A percentile compares a stretch with the other conserved stretches of the same genome.
Evolutionary conservation across 1,140 invertebrate species (phyloP).

Genomic region (Formica exsecta): DNA sequence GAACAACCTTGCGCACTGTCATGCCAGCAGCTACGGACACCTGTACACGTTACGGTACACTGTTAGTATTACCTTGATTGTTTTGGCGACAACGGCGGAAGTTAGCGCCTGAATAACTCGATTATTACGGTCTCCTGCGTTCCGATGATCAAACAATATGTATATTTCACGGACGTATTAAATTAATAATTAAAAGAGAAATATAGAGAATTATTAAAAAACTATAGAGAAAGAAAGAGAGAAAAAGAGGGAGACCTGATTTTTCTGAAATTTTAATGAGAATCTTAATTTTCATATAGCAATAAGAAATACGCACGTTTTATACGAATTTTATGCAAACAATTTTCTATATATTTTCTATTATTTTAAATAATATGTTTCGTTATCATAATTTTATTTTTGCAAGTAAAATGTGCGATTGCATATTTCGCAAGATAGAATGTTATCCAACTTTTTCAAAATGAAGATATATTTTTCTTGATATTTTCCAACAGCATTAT

Average conservation of each 20-base stretch:
- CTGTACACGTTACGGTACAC: constrained; percentile 33
- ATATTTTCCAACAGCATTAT: neutral
- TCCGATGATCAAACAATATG: neutral
- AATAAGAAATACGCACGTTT: neutral
- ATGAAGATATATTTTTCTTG: neutral
- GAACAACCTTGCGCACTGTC: constrained; percentile 31
- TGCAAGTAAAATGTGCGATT: neutral
- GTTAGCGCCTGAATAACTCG: constrained; percentile 8
- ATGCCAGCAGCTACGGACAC: constrained; percentile 10
- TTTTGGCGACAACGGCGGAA: constrained; percentile 24
- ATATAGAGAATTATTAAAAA: neutral
- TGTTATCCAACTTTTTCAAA: neutral
- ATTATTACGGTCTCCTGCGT: constrained; percentile 7
- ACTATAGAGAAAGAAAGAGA: too few relatives aligned
- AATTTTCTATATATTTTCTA: neutral
- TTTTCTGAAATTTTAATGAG: too few relatives aligned
- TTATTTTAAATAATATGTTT: too few relatives aligned
- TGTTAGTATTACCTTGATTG: constrained; percentile 39
- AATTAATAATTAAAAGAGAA: constrained; percentile 21
- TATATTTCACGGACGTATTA: neutral
- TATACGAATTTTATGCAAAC: neutral
- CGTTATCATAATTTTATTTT: too few relatives aligned
- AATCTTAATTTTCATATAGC: neutral
- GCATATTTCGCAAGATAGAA: neutral
- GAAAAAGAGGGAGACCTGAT: too few relatives aligned